Evolutionary conservation across 2,113 vertebrate genomes (phyloP).

Genomic region (Colius striatus): DNA sequence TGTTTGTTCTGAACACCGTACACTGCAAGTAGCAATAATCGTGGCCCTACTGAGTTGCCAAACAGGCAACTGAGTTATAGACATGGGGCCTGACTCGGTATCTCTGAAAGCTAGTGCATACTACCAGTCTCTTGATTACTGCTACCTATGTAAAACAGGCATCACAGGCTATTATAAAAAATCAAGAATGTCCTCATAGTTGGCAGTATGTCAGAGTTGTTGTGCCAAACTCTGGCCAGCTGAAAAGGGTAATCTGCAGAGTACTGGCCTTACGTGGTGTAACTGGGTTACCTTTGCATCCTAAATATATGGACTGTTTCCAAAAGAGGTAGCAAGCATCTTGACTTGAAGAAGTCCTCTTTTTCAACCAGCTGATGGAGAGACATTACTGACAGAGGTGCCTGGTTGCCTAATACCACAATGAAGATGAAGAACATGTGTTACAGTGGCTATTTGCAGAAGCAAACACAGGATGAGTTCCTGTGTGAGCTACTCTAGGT

Average conservation of each 20-base stretch:
- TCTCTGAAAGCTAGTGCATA: neutral
- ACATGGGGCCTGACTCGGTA: neutral
- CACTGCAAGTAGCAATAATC: neutral
- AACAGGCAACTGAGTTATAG: neutral
- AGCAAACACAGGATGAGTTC: neutral
- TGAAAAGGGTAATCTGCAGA: neutral
- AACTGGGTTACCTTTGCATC: neutral
- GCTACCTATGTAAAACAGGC: neutral
- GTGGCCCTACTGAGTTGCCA: neutral
- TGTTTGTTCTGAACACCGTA: neutral
- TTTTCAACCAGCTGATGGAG: neutral
- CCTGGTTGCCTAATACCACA: neutral
- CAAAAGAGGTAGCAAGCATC: neutral
- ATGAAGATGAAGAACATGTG: neutral
- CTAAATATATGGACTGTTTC: neutral
- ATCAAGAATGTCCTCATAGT: neutral
- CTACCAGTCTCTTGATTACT: neutral
- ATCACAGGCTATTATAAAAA: neutral
- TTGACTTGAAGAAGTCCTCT: neutral
- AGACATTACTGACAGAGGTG: neutral
- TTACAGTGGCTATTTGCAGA: neutral
- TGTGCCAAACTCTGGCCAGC: neutral
- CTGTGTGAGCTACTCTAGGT: too few species aligned
- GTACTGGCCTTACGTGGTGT: neutral
- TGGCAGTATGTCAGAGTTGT: neutral